Percentiles rank a stretch among this genome's conserved stretches.
phyloP scores from a whole-genome alignment of 2,113 vertebrate genomes.

The Peromyscus polionotus region DNA sequence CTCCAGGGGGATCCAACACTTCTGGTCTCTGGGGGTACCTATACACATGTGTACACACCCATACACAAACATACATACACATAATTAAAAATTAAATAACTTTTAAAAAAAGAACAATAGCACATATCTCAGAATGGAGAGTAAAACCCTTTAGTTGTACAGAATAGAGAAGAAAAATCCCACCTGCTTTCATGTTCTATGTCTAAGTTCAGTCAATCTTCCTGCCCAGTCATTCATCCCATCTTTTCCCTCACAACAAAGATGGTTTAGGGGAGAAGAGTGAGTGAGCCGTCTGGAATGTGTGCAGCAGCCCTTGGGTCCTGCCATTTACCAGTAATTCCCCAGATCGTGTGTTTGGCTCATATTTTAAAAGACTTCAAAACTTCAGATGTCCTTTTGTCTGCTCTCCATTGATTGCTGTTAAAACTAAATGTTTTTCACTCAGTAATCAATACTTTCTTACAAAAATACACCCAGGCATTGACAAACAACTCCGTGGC shows the following conservation, averaged over 20 bases:
- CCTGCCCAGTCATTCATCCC: background rate
- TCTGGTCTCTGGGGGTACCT: background rate
- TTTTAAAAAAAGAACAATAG: too few species aligned
- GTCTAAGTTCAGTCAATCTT: background rate
- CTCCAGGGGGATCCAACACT: background rate
- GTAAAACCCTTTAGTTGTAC: background rate
- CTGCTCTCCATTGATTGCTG: slow-evolving; percentile 84
- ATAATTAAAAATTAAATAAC: background rate
- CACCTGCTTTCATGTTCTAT: background rate
- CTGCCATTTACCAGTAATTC: slow-evolving; percentile 54
- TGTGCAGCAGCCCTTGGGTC: background rate
- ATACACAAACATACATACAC: background rate
- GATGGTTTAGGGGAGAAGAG: background rate
- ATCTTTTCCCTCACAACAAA: background rate
- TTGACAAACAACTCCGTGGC: slow-evolving; percentile 86
- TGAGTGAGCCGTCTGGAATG: background rate
- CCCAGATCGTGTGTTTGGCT: slow-evolving; percentile 55
- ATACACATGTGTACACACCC: background rate
- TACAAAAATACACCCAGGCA: slow-evolving; percentile 85
- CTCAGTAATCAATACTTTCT: slow-evolving; percentile 87
- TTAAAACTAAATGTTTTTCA: slow-evolving; percentile 89
- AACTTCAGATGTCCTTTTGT: slow-evolving; percentile 85
- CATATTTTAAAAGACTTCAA: slow-evolving; percentile 85
- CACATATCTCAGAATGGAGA: background rate
- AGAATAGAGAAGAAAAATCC: background rate